phyloP scores from a whole-genome alignment of 2,797 vertebrate species.

The Novumbra hubbsi region DNA sequence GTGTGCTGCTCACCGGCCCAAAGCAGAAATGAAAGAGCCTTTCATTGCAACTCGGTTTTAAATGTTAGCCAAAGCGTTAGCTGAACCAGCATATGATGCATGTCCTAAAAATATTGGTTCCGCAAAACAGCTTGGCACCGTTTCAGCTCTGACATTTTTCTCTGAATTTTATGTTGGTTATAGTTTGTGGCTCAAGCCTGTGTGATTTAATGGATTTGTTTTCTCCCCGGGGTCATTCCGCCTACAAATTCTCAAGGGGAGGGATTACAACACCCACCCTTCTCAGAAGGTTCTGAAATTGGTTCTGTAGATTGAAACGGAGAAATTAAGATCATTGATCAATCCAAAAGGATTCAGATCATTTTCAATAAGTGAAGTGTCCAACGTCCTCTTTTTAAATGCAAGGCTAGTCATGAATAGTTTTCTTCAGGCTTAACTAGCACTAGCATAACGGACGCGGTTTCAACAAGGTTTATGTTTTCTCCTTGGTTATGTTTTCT shows the following conservation, averaged over 20 bases:
- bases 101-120: constrained; percentile 32
- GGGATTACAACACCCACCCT: no score
- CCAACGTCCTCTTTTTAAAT: background rate
- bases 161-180: background rate
- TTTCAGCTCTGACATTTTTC: background rate
- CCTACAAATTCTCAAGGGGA: no score
- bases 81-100: constrained; percentile 28
- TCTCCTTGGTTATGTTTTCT: background rate
- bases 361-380: background rate
- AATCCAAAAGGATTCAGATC: no score
- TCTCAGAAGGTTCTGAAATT: no score
- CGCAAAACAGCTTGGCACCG: constrained; percentile 21
- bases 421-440: background rate
- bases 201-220: background rate
- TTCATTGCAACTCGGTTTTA: constrained; percentile 66
- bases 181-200: background rate
- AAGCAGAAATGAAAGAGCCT: constrained; percentile 77
- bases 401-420: background rate
- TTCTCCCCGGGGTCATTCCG: no score
- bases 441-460: background rate
- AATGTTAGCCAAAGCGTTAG: constrained; percentile 62
- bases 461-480: background rate
- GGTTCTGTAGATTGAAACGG: no score
- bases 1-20: constrained; percentile 67
- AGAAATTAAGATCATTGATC: no score